Evolutionary conservation across 2,888 invertebrate genomes (phyloP).

Genomic region (Galerucella pusilla): DNA sequence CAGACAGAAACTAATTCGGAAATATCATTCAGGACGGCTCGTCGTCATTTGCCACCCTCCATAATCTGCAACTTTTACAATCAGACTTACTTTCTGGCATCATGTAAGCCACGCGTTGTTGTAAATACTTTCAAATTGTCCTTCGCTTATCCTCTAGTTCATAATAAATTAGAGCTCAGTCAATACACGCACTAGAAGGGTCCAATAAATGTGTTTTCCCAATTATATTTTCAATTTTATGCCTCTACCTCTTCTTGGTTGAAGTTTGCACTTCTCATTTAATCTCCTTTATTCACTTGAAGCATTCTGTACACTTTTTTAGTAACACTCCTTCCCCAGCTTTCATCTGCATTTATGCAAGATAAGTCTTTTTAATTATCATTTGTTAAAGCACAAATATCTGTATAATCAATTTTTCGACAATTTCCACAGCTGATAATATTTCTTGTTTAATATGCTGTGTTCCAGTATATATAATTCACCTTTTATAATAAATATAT

Average conservation of each 20-base stretch:
- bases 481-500: slow-evolving; percentile 10
- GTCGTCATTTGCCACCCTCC: slow-evolving; percentile 34
- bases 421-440: not conserved
- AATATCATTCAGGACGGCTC: slow-evolving; percentile 22
- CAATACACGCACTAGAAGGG: not conserved
- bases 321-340: too few species aligned
- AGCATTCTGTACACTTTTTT: too few species aligned
- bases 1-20: slow-evolving; percentile 22
- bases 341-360: too few species aligned
- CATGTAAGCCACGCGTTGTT: slow-evolving; percentile 46
- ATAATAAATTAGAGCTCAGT: not conserved
- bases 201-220: not conserved
- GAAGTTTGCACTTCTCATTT: too few species aligned
- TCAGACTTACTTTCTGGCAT: slow-evolving; percentile 46
- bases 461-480: not conserved
- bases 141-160: slow-evolving; percentile 40
- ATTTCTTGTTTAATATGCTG: not conserved
- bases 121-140: slow-evolving; percentile 53
- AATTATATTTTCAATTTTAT: not conserved
- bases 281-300: too few species aligned
- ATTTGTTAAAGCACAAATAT: too few species aligned
- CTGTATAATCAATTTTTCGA: too few species aligned
- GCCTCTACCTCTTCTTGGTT: too few species aligned
- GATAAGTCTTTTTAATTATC: too few species aligned
- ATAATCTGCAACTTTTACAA: slow-evolving; percentile 47